Conservation (phyloP, 2,797 vertebrate genomes). For the Taeniopygia guttata region DNA sequence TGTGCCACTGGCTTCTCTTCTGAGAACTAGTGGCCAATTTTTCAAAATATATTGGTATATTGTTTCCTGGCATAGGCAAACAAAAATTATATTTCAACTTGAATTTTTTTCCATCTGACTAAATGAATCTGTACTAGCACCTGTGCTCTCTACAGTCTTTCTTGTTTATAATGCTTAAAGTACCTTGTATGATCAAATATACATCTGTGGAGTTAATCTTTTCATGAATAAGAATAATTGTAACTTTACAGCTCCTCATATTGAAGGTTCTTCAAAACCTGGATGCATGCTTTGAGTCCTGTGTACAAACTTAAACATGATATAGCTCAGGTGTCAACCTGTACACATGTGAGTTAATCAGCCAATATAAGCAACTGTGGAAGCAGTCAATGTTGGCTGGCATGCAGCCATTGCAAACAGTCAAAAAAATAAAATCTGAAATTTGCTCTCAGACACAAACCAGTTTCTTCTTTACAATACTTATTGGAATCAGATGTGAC, state of each 20-base stretch:
- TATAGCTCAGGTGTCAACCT: not conserved
- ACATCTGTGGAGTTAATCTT: not conserved
- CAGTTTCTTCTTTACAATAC: not conserved
- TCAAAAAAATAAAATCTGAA: not conserved
- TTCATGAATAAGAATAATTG: not conserved
- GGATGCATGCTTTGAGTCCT: not conserved
- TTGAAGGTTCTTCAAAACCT: not conserved
- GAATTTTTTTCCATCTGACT: not conserved
- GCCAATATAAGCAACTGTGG: not conserved
- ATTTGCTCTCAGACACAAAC: not conserved
- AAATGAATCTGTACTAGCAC: not conserved
- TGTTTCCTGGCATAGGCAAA: not conserved
- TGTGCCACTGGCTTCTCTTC: not conserved
- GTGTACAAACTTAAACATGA: rapidly evolving
- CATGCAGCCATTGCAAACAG: not conserved
- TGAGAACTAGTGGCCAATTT: not conserved
- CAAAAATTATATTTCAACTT: not conserved
- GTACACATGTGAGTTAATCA: not conserved
- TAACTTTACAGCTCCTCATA: not conserved
- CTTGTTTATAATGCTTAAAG: not conserved
- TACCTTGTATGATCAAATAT: not conserved
- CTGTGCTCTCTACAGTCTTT: not conserved
- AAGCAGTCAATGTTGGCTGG: not conserved
- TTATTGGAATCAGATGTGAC: not conserved
- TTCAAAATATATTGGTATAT: not conserved